phyloP scores from a whole-genome alignment of 2,888 invertebrate genomes.

The Ernsta delagoae region DNA sequence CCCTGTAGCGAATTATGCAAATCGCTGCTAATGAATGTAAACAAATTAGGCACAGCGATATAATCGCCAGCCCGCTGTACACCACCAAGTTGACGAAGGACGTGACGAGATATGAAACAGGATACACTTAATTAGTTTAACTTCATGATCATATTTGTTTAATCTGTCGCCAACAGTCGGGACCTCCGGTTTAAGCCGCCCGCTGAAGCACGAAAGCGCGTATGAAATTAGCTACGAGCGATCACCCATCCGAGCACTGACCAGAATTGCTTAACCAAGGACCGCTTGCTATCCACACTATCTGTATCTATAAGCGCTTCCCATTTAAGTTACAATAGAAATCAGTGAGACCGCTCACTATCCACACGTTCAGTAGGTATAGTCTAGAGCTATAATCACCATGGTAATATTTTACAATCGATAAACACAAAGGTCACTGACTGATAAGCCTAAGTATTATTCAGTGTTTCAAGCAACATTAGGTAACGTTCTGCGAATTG shows the following conservation, averaged over 20 bases:
- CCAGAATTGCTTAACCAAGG: no score
- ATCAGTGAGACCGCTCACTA: not conserved
- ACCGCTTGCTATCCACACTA: no score
- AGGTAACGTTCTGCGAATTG: conserved; percentile 18
- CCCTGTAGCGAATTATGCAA: conserved; percentile 18
- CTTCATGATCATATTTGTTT: not conserved
- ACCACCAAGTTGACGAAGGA: conserved; percentile 8
- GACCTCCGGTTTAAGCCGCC: no score
- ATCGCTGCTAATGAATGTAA: conserved; percentile 28
- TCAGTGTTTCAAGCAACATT: conserved; percentile 15
- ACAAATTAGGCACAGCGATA: conserved; percentile 30
- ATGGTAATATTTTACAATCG: no score
- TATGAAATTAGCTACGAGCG: no score
- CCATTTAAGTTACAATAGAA: not conserved
- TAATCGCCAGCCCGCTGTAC: conserved; percentile 22
- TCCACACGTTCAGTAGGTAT: no score
- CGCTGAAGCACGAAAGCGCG: no score
- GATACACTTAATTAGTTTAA: not conserved
- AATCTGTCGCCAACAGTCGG: not conserved
- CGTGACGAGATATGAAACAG: not conserved
- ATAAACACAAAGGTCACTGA: not conserved
- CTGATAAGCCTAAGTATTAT: conserved; percentile 8
- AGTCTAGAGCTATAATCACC: no score
- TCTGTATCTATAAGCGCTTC: no score
- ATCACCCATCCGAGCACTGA: no score